Conservation (phyloP, 2,888 invertebrate species). For the Lasiommata megera region DNA sequence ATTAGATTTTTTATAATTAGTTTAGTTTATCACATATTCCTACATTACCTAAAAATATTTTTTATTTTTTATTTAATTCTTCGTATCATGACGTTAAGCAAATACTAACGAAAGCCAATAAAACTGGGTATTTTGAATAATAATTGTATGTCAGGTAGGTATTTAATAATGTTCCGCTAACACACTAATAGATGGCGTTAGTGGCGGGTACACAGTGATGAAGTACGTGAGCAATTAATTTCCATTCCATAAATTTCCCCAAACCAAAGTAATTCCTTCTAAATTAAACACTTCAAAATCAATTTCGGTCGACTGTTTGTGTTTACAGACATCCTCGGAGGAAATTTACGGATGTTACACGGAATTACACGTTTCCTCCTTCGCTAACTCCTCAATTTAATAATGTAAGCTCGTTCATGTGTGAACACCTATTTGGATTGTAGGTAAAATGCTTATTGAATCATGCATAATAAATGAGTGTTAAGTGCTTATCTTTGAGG, state of each 20-base stretch:
- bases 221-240: background rate
- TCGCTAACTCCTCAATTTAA: background rate
- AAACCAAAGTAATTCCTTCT: slow-evolving; percentile 3
- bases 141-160: too few relatives aligned
- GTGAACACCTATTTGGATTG: background rate
- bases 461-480: too few relatives aligned
- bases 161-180: background rate
- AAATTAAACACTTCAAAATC: slow-evolving; percentile 23
- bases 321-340: slow-evolving; percentile 3
- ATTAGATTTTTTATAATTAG: too few relatives aligned
- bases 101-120: too few relatives aligned
- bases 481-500: too few relatives aligned
- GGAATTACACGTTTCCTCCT: background rate
- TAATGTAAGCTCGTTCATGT: background rate
- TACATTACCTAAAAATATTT: too few relatives aligned
- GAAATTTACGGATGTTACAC: slow-evolving; percentile 2
- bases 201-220: background rate
- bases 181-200: slow-evolving; percentile 39
- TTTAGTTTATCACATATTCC: too few relatives aligned
- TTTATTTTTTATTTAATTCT: too few relatives aligned
- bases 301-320: slow-evolving; percentile 18
- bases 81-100: too few relatives aligned
- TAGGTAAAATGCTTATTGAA: too few relatives aligned
- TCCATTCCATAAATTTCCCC: background rate
- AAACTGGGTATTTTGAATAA: too few relatives aligned